These are phyloP conservation scores for Copsychus sechellarum DNA, from an alignment of 2,113 vertebrate species.

Conservation along the genomic window DNA sequence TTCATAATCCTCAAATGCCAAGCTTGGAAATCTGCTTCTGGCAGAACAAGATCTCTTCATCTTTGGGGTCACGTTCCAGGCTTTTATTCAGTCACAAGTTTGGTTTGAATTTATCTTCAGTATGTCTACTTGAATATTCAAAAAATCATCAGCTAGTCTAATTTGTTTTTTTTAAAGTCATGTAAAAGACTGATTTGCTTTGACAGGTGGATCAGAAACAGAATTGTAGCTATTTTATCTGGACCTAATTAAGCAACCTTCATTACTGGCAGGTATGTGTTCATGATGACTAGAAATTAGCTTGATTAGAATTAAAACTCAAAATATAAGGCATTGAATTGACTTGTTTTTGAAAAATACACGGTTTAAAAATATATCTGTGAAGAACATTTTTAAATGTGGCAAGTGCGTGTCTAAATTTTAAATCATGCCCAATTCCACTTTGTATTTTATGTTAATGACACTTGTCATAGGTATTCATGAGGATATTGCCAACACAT, in stretches of 20 bases:
- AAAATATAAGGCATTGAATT: slow-evolving; percentile 78
- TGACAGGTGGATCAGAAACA: slow-evolving; percentile 85
- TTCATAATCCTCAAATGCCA: slow-evolving; percentile 42
- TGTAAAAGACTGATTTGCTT: slow-evolving; percentile 85
- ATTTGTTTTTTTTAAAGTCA: slow-evolving; percentile 80
- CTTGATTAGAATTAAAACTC: slow-evolving; percentile 84
- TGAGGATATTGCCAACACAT: slow-evolving; percentile 27
- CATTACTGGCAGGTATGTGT: slow-evolving; percentile 83
- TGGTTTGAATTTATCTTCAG: slow-evolving; percentile 77
- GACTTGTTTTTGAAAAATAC: slow-evolving; percentile 63
- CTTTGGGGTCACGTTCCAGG: slow-evolving; percentile 74
- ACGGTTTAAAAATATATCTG: slow-evolving; percentile 73
- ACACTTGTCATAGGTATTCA: slow-evolving; percentile 45
- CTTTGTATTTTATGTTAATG: slow-evolving; percentile 48
- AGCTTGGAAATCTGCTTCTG: slow-evolving; percentile 65
- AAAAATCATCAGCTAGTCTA: slow-evolving; percentile 84
- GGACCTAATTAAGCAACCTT: slow-evolving; percentile 84
- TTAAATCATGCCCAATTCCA: slow-evolving; percentile 68
- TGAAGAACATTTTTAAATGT: slow-evolving; percentile 67
- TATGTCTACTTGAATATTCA: slow-evolving; percentile 84
- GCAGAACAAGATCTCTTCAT: slow-evolving; percentile 71
- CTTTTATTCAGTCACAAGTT: slow-evolving; percentile 81
- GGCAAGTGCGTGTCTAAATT: slow-evolving; percentile 67
- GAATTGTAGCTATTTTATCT: slow-evolving; percentile 85
- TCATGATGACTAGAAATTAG: slow-evolving; percentile 84